Percentiles rank a stretch among this genome's conserved stretches.
Conservation (phyloP, 2,888 invertebrate species). For the Aphodius sticticus region DNA sequence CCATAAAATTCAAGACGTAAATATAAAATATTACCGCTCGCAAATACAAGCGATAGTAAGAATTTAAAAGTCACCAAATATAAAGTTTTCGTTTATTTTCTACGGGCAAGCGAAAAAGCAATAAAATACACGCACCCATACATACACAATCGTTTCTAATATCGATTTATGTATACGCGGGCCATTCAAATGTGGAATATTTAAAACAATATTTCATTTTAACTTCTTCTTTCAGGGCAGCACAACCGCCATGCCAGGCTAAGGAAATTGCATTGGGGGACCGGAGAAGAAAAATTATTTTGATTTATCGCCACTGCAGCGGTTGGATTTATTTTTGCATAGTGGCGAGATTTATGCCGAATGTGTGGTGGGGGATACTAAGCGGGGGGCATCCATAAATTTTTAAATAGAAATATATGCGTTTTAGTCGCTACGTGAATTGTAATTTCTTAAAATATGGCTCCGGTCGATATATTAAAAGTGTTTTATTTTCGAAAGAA, state of each 20-base stretch:
- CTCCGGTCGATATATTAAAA: background rate
- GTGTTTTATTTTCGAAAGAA: background rate
- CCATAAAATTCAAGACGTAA: conserved; percentile 23
- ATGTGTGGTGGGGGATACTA: conserved; percentile 15
- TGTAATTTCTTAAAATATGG: conserved; percentile 7
- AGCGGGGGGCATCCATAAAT: conserved; percentile 4
- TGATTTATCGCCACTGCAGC: conserved; percentile 22
- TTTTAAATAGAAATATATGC: conserved; percentile 4
- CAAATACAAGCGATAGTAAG: conserved; percentile 9
- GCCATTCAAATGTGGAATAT: conserved; percentile 21
- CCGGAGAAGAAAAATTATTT: conserved; percentile 23
- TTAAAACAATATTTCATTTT: conserved; percentile 25
- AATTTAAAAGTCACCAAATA: conserved; percentile 21
- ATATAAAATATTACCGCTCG: conserved; percentile 13
- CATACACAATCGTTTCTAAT: background rate
- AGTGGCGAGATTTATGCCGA: conserved; percentile 22
- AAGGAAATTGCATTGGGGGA: conserved; percentile 20
- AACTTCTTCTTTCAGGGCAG: conserved; percentile 18
- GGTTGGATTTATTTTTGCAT: conserved; percentile 22
- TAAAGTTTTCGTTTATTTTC: conserved; percentile 5
- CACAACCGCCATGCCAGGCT: background rate
- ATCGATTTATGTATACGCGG: conserved; percentile 16
- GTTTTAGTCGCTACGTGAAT: background rate
- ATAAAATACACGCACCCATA: conserved; percentile 8
- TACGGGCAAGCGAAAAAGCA: conserved; percentile 6